Base-by-base conservation (phyloP, 2,113 vertebrate species). In the Cichladusa arquata region DNA sequence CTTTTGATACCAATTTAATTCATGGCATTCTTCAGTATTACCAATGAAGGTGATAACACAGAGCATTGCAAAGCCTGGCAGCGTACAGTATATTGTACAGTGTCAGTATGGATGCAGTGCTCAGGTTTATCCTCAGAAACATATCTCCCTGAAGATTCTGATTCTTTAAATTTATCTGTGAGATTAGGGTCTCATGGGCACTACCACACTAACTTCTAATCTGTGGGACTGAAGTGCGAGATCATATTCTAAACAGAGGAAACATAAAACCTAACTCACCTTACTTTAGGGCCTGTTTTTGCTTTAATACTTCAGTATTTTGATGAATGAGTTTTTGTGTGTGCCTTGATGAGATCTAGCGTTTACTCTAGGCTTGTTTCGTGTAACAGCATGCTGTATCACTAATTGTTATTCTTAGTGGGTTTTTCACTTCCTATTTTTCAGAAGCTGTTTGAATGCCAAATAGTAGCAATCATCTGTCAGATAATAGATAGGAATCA, bases 351-450 rank as follows among this genome's bases (percentile, higher is more conserved):
- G 31, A 57, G 40, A 51, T 47, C 12, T 77, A 57, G n/a, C 14
- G 45, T 64, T 90, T 87, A 60, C 42, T 69, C 53, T 56, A 48
- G 40, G 31, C 40, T 85, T 87, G 26, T 71, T 89, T 84, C 93
- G 61, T 69, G 86, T 64, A 94, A 84, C 47, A 95, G 91, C 54
- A 86, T 76, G 81, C 51, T 93, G 79, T 72, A 42, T 28, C 90
- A 88, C 56, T 73, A 44, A 91, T 84, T 96, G 92, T 86, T 96
- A 96, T 95, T 97, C 94, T 74, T 84, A 38, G 81, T 69, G 73
- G 45, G n/a, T 65, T 95, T 88, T 89, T 57, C 3, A 5, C 70
- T 95, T 92, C 54, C 70, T 80, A 36, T 53, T 69, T 89, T 89
- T 95, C 20, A 3, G 66, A 91, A 95, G 54, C 47, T 70, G 23